phyloP scores from a whole-genome alignment of 2,113 vertebrate genomes.

The Scortum barcoo region DNA sequence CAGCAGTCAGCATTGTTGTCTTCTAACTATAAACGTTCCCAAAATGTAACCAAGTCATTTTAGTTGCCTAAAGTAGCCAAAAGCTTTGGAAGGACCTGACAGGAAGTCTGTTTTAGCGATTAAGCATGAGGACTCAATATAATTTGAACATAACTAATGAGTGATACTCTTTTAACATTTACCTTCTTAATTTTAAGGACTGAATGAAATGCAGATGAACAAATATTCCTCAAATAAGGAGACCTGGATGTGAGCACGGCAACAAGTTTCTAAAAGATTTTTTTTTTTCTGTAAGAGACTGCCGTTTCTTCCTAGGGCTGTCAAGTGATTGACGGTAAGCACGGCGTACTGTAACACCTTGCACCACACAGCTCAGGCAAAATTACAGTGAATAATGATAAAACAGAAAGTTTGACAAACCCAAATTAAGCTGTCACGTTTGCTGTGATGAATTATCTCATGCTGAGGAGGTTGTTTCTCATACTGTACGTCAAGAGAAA shows the following conservation, averaged over 20 bases:
- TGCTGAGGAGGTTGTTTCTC: slow-evolving; percentile 21
- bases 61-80: not conserved
- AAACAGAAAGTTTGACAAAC: slow-evolving; percentile 58
- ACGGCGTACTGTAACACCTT: not conserved
- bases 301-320: not conserved
- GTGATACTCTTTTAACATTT: not conserved
- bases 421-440: slow-evolving; percentile 61
- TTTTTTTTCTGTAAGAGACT: not conserved
- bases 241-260: not conserved
- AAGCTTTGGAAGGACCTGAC: not conserved
- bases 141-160: not conserved
- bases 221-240: not conserved
- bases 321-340: slow-evolving; percentile 40
- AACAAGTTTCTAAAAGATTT: not conserved
- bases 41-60: not conserved
- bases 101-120: not conserved
- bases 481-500: not conserved
- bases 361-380: slow-evolving; percentile 12
- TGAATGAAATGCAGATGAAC: not conserved
- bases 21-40: too few relatives aligned
- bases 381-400: slow-evolving; percentile 44
- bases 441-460: slow-evolving; percentile 54
- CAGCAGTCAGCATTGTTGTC: not conserved
- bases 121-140: not conserved
- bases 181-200: not conserved